Evolutionary conservation across 1,140 invertebrate species (phyloP).

Genomic region (Rhopalosiphum maidis): DNA sequence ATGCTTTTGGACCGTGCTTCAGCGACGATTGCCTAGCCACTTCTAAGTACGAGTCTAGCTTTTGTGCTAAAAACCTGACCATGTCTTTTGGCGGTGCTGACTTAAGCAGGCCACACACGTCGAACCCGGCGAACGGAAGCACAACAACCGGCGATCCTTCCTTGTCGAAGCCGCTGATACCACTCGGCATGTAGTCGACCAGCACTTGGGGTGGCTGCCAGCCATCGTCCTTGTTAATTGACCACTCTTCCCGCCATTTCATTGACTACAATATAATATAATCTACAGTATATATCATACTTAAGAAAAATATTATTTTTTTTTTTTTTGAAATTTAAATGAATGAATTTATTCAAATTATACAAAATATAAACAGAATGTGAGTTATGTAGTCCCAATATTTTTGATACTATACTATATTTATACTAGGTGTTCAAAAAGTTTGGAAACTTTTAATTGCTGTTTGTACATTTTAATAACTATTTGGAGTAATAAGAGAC

Average conservation of each 20-base stretch:
- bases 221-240: constrained; percentile 72
- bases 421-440: no score
- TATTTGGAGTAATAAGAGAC: no score
- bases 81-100: constrained; percentile 76
- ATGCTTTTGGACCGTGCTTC: constrained; percentile 68
- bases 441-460: no score
- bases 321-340: background rate
- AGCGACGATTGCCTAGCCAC: constrained; percentile 69
- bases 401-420: background rate
- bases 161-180: constrained; percentile 79
- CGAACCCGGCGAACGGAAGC: constrained; percentile 75
- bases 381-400: background rate
- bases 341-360: background rate
- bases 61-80: constrained; percentile 71
- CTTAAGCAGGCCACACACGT: constrained; percentile 82
- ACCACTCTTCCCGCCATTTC: constrained; percentile 79
- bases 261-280: constrained; percentile 66
- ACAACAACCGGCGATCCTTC: constrained; percentile 84
- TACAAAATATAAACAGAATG: background rate
- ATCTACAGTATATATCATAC: background rate
- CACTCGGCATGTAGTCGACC: constrained; percentile 76
- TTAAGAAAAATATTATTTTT: background rate
- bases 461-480: no score
- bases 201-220: constrained; percentile 78
- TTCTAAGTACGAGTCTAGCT: constrained; percentile 65